Evolutionary conservation across 2,113 vertebrate genomes (phyloP).

Genomic region (Channa maculata): DNA sequence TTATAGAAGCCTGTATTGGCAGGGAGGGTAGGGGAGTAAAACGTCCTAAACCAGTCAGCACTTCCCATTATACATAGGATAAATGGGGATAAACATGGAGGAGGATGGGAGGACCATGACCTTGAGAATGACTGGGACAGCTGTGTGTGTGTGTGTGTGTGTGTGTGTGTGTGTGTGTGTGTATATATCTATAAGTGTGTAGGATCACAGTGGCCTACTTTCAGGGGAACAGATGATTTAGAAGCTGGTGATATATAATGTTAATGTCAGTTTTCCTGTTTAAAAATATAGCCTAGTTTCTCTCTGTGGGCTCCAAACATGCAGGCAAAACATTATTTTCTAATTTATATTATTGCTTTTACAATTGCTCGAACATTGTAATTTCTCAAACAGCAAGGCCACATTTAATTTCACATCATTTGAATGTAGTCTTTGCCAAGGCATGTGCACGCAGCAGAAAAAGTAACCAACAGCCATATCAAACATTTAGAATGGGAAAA

Average conservation of each 20-base stretch:
- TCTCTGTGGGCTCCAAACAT: too few species aligned
- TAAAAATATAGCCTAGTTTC: neutral
- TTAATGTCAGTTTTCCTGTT: neutral
- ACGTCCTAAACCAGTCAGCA: constrained; percentile 72
- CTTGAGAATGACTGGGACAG: constrained; percentile 66
- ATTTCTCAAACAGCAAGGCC: neutral
- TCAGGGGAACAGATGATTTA: constrained; percentile 7
- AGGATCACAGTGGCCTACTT: constrained; percentile 47
- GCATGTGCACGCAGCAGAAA: neutral
- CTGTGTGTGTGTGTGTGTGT: constrained; percentile 18
- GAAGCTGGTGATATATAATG: neutral
- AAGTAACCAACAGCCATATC: constrained; percentile 31
- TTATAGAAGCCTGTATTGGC: constrained; percentile 28
- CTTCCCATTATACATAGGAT: constrained; percentile 65
- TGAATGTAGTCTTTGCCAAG: constrained; percentile 8
- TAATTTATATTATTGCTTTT: neutral
- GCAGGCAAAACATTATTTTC: neutral
- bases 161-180: neutral
- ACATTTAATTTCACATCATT: constrained; percentile 8
- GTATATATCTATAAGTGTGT: constrained; percentile 24
- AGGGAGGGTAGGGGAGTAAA: neutral
- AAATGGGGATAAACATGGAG: constrained; percentile 67
- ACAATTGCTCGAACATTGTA: neutral
- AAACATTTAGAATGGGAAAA: constrained; percentile 8
- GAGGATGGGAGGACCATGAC: constrained; percentile 63